These are phyloP conservation scores for Anas flavirostris DNA, from an alignment of 2,797 vertebrate species.

Conservation along the genomic window DNA sequence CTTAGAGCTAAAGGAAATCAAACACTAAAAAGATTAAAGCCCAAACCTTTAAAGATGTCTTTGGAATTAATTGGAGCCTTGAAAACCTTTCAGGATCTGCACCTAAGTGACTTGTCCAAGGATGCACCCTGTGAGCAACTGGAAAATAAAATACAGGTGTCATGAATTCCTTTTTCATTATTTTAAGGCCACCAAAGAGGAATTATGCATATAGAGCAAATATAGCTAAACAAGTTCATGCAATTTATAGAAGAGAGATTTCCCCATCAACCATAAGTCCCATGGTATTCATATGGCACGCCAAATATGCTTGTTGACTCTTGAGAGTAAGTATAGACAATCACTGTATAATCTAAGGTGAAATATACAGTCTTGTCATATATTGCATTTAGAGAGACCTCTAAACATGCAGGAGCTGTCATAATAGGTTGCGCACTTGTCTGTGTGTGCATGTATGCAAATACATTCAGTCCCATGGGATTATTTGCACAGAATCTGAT, in stretches of 20 bases:
- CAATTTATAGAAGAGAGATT: neutral
- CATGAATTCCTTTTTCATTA: neutral
- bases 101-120: neutral
- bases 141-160: neutral
- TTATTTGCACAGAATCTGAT: neutral
- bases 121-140: neutral
- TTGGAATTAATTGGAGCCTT: conserved; percentile 21
- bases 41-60: conserved; percentile 2
- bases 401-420: neutral
- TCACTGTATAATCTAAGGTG: neutral
- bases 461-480: fast-evolving
- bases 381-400: neutral
- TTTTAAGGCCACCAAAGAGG: neutral
- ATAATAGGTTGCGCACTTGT: fast-evolving
- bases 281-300: neutral
- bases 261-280: neutral
- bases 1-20: conserved; percentile 21
- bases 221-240: neutral
- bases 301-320: neutral
- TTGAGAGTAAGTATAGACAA: neutral
- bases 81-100: conserved; percentile 24
- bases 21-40: conserved; percentile 42
- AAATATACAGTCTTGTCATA: neutral
- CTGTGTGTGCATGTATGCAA: fast-evolving
- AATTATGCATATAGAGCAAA: neutral